Evolutionary conservation across 2,113 vertebrate genomes (phyloP).

Genomic region (Bolborhynchus lineola): DNA sequence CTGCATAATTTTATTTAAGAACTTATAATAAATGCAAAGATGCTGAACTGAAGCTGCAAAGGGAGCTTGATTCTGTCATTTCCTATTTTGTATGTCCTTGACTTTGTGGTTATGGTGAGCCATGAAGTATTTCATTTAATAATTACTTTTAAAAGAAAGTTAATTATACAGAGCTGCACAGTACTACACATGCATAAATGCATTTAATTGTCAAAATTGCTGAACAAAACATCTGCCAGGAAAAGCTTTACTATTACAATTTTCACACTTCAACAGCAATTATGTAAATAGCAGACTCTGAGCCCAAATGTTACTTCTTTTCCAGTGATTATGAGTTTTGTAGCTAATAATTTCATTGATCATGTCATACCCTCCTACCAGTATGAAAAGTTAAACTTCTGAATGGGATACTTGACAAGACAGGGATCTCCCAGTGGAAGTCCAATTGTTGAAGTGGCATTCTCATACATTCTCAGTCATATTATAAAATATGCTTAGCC

Average conservation of each 20-base stretch:
- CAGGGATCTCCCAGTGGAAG: neutral
- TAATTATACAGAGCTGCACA: neutral
- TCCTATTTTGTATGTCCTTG: neutral
- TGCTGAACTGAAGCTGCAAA: neutral
- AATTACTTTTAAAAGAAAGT: neutral
- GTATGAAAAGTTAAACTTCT: neutral
- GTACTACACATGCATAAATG: neutral
- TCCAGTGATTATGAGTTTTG: neutral
- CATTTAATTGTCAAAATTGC: neutral
- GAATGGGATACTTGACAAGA: neutral
- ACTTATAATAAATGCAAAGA: neutral
- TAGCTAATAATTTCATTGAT: neutral
- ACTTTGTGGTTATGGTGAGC: neutral
- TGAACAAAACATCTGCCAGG: neutral
- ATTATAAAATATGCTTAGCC: neutral
- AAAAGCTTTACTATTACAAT: neutral
- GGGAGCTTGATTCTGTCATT: neutral
- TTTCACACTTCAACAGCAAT: neutral
- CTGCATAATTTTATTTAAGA: neutral
- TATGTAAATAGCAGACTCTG: neutral
- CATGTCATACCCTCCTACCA: neutral
- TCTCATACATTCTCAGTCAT: neutral
- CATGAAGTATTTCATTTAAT: neutral
- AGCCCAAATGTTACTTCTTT: neutral
- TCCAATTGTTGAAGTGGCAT: neutral